These are phyloP conservation scores for Novumbra hubbsi DNA, from an alignment of 2,797 vertebrate genomes.

Conservation along the genomic window DNA sequence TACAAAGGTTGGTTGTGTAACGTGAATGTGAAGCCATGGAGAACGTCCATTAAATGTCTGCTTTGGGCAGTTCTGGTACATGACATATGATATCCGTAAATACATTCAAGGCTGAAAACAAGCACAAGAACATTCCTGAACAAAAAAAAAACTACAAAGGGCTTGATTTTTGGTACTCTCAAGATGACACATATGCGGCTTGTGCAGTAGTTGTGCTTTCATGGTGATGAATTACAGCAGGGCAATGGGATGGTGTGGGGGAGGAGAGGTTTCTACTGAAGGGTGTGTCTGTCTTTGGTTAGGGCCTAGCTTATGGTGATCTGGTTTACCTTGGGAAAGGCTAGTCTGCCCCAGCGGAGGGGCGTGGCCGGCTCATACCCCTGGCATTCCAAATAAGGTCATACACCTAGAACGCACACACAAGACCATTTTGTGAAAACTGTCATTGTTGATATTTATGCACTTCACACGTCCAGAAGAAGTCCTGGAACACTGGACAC, in stretches of 20 bases:
- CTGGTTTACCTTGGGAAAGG: constrained; percentile 71
- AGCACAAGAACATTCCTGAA: neutral
- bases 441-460: neutral
- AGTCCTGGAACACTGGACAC: neutral
- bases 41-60: constrained; percentile 26
- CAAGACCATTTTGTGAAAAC: neutral
- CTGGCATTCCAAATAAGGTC: constrained; percentile 32
- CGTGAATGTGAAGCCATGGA: neutral
- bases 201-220: constrained; percentile 36
- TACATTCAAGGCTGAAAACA: neutral
- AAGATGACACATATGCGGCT: constrained; percentile 31
- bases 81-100: constrained; percentile 7
- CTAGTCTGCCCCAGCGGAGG: neutral
- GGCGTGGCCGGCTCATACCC: constrained; percentile 45
- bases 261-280: constrained; percentile 29
- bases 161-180: constrained; percentile 11
- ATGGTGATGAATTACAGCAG: constrained; percentile 56
- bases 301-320: constrained; percentile 55
- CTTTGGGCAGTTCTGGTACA: constrained; percentile 35
- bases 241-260: constrained; percentile 19
- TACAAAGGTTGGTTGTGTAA: constrained; percentile 37
- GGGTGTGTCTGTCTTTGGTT: constrained; percentile 68
- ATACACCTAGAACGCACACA: neutral
- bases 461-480: neutral
- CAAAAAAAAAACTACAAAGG: too few species aligned